Evolutionary conservation across 2,888 invertebrate genomes (phyloP), one percentile per base, ranked within the genome.

Genomic region (Lasioglossum morio): DNA sequence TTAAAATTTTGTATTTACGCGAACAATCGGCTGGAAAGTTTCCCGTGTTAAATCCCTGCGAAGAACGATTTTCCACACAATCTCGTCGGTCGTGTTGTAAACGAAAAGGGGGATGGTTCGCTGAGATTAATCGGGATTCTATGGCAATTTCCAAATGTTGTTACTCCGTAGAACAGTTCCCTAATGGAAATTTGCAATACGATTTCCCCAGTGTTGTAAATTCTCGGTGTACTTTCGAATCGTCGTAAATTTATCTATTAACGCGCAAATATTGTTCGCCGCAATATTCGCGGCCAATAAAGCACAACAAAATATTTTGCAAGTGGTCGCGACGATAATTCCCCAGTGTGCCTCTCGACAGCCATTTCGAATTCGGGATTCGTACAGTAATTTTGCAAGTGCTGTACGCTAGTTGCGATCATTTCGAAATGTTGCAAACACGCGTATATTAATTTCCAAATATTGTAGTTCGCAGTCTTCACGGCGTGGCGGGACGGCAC

Each of bases 1-100:
- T 75, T 34, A 53, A 79, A 74, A 79, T 48, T 77, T 30, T 8
- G 30, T 63, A 30, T 63, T 63, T 63, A 63, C 63, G 19, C 16
- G 63, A 63, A 63, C 63, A 30, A 30, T 63, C 30, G 63, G 2
- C 7, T 16, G 30, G 19, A 66, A 66, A 66, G 27, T 19, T 66
- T 66, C 5, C 14, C 66, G 0, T 1, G 30, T 30, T 34, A 27
- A 66, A 66, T 66, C 16, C 27, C 30, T 0, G 34, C 34, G 27
- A 34, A 66, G 14, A 60, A 19, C 63, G 63, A 30, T 30, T 66
- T 66, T 30, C 27, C 27, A 19, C 66, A 16, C 7, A 66, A 34
- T 19, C 30, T 30, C 14, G 66, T 66, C 66, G 16, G 16, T 16
- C 14, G 5, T 0, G 30, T 53, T 53, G 8, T 53, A 53, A 53